phyloP scores from a whole-genome alignment of 2,888 invertebrate species.

The Nasonia oneida region DNA sequence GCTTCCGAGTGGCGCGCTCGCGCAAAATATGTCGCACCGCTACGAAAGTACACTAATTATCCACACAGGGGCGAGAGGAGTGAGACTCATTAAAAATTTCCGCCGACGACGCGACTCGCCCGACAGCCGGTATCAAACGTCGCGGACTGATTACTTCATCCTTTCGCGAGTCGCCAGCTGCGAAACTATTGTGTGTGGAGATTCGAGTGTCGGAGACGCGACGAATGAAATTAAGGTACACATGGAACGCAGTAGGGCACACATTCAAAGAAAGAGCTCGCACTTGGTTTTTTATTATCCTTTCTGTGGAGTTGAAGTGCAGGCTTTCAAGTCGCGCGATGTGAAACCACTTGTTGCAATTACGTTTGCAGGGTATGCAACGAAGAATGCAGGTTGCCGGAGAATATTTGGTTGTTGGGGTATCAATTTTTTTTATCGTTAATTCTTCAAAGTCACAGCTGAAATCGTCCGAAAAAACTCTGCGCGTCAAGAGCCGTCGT shows the following conservation, averaged over 20 bases:
- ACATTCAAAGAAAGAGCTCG: background rate
- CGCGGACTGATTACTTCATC: background rate
- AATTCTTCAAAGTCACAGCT: background rate
- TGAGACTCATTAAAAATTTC: conserved; percentile 30
- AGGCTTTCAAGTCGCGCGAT: background rate
- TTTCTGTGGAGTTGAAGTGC: background rate
- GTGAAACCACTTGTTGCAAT: background rate
- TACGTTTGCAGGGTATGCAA: background rate
- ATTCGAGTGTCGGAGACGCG: background rate
- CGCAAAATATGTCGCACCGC: background rate
- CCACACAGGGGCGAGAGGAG: background rate
- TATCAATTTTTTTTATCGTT: background rate
- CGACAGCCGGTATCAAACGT: background rate
- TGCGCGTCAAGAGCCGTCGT: background rate
- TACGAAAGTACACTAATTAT: conserved; percentile 18
- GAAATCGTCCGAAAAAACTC: background rate
- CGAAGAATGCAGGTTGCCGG: background rate
- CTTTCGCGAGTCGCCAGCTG: background rate
- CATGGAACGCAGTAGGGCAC: background rate
- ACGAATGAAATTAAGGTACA: background rate
- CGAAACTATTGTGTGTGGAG: background rate
- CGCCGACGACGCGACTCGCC: background rate
- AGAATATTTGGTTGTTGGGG: background rate
- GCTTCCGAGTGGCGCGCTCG: background rate
- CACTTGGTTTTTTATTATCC: background rate